Base-by-base conservation (phyloP, 2,797 vertebrate genomes). In the Podargus strigoides region DNA sequence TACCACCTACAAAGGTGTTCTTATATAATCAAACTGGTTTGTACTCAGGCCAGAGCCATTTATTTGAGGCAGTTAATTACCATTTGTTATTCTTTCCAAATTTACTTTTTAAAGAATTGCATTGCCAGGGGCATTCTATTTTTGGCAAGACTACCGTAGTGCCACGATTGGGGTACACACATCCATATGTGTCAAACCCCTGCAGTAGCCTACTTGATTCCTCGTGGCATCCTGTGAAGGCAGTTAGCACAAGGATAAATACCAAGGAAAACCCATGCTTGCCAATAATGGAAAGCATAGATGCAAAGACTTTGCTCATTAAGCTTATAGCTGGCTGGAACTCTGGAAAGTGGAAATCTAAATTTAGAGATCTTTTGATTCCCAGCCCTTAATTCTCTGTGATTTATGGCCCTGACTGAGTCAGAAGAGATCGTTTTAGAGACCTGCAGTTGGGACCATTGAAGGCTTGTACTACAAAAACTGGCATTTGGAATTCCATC, bases 1-100 rank as follows among this genome's bases (percentile, higher is more conserved):
- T 82, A 79, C 74, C 52, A 46, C 55, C 60, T 67, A 44, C 64
- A 49, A 90, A 85, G 53, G 30, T 77, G 49, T 3, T 60, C 87
- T 90, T 86, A 47, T 59, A 16, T 74, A 79, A 83, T 87, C 70
- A 73, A 64, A 77, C 46, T 64, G 30, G 20, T 56, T 92, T 60
- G 49, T 94, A 55, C 32, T 89, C 27, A 32, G 20, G 79, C 84
- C 90, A 95, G 53, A 93, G 37, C 30, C 60, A 56, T 92, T 94
- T 89, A 26, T 91, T 83, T 69, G 2, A 50, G 68, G 52, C 64
- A 87, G 53, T 94, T 95, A 88, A 90, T 95, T 90, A 78, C 60
- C 56, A 46, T 64, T 85, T 89, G 91, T 92, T 90, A 75, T 88
- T 75, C 68, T 58, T 85, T 93, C 56, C 72, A 74, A 64, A 74